These are phyloP conservation scores for Myodes glareolus DNA, from an alignment of 2,113 vertebrate species.

Conservation along the genomic window DNA sequence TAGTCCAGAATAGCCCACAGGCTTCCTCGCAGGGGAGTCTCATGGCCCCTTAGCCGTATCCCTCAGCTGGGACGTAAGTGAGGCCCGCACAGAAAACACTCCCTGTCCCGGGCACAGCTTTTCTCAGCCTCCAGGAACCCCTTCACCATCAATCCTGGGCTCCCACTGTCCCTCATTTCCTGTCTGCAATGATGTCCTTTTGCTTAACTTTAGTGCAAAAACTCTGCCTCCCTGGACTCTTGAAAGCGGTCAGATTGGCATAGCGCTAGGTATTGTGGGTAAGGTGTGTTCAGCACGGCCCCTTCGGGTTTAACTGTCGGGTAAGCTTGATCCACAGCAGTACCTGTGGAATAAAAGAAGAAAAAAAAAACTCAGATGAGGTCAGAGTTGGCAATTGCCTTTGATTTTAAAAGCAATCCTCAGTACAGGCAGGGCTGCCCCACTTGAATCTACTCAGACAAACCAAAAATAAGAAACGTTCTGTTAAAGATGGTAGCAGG, in stretches of 20 bases:
- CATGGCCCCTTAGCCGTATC: neutral
- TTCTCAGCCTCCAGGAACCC: neutral
- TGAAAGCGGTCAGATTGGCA: neutral
- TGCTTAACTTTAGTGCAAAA: neutral
- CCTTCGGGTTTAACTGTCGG: neutral
- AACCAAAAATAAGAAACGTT: neutral
- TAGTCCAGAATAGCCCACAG: too few species aligned
- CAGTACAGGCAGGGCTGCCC: neutral
- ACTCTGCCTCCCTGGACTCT: neutral
- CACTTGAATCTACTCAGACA: conserved; percentile 1
- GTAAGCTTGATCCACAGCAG: neutral
- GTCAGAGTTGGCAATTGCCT: conserved; percentile 5
- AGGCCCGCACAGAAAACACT: neutral
- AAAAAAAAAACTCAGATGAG: neutral
- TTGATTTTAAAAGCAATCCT: neutral
- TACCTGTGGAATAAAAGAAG: neutral
- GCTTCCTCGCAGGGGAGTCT: neutral
- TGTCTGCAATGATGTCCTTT: neutral
- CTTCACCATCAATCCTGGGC: neutral
- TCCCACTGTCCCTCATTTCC: neutral
- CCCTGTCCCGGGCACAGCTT: neutral
- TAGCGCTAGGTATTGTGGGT: neutral
- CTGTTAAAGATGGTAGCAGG: neutral
- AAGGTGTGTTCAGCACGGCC: neutral
- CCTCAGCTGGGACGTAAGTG: neutral